Conservation (phyloP, 2,797 vertebrate genomes). For the Bufotes viridis region DNA sequence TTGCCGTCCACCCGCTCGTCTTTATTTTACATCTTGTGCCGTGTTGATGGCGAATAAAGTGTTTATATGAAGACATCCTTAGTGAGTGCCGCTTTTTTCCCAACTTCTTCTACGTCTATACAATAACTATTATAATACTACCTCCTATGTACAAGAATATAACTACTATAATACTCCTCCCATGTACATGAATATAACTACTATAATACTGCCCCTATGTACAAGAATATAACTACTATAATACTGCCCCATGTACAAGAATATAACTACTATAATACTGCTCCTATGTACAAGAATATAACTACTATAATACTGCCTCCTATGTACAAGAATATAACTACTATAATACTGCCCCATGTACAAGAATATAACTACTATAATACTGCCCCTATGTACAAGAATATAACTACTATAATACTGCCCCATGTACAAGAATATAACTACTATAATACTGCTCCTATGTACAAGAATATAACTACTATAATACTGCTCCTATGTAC, state of each 20-base stretch:
- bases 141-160: slow-evolving; percentile 1
- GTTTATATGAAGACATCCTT: no score
- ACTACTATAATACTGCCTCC: not conserved
- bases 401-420: slow-evolving; percentile 4
- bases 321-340: slow-evolving; percentile 2
- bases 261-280: not conserved
- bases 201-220: not conserved
- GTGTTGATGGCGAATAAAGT: no score
- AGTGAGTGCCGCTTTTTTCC: no score
- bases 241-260: not conserved
- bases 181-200: not conserved
- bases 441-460: not conserved
- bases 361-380: slow-evolving; percentile 6
- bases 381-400: not conserved
- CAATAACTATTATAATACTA: no score
- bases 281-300: not conserved
- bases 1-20: no score
- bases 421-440: not conserved
- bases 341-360: not conserved
- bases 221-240: not conserved
- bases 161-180: not conserved
- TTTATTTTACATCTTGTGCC: no score
- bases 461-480: slow-evolving; percentile 12
- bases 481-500: slow-evolving; percentile 6
- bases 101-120: no score